Evolutionary conservation across 2,797 vertebrate species (phyloP), one percentile per base, ranked within the genome.

Genomic region (Lacerta agilis): DNA sequence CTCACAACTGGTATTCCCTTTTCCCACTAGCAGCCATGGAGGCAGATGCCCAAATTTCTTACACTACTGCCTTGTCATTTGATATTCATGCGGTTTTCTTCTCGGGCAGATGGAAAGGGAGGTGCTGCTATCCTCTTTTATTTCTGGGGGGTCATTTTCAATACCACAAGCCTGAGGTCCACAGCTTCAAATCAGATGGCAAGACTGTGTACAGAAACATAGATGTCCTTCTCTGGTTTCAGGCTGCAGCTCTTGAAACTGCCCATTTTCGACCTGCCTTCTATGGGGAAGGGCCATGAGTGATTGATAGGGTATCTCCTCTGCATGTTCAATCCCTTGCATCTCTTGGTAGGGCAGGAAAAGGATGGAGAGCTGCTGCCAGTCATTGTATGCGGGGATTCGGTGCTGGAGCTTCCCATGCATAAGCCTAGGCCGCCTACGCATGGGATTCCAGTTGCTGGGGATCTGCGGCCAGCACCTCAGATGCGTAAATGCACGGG

Each of bases 21-120:
- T 94, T 93, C 84, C 88, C 92, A 86, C 5, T 5, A 87, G 86
- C 90, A 86, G 15, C 61, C 87, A 18, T 17, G 20, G 84, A 90
- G 78, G 83, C 88, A 94, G 67, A 90, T 95, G 92, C 58, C 69
- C 29, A 43, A 3, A 64, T 82, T 95, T 86, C 86, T 82, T 84
- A 23, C 66, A 58, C 3, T 6, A 8, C 20, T 72, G n/a, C 18
- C 29, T 91, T 81, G 5, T 84, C 61, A 91, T 88, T 88, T 92
- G 73, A 88, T 87, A 90, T 83, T 88, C 79, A 85, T 45, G 5
- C 45, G 29, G 8, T 72, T 92, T 67, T 93, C 10, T 87, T 92
- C 90, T 94, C 67, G 90, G 79, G n/a, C 85, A 90, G 58, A 79
- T 92, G 78, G 36, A 27, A 67, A 81, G 61, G 76, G 72, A 91